These are phyloP conservation scores for Ectropis crepuscularia DNA, from an alignment of 2,888 invertebrate genomes.

Conservation along the genomic window DNA sequence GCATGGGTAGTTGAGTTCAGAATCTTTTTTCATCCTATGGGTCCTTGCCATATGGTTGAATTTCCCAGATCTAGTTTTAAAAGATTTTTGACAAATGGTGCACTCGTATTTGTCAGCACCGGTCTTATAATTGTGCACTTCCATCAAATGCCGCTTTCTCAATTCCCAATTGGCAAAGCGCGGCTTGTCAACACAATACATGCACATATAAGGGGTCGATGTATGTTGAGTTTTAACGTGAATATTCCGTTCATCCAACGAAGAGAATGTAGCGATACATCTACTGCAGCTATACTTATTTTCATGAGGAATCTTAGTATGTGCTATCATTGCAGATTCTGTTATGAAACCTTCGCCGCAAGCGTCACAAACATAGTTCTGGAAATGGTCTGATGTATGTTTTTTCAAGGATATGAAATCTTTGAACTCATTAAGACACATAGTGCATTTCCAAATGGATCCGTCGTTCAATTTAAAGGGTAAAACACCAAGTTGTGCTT, in stretches of 20 bases:
- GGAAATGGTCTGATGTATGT: slow-evolving; percentile 75
- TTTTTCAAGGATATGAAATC: slow-evolving; percentile 75
- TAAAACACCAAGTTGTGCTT: slow-evolving; percentile 71
- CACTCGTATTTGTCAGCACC: slow-evolving; percentile 77
- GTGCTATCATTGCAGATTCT: slow-evolving; percentile 76
- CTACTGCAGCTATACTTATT: slow-evolving; percentile 76
- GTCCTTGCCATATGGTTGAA: slow-evolving; percentile 78
- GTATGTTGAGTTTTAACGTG: slow-evolving; percentile 78
- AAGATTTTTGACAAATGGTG: slow-evolving; percentile 72
- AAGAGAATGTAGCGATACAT: slow-evolving; percentile 74
- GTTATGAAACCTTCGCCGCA: slow-evolving; percentile 80
- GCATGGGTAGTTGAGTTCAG: slow-evolving; percentile 77
- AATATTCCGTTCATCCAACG: slow-evolving; percentile 69
- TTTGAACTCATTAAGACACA: slow-evolving; percentile 75
- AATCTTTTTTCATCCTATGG: slow-evolving; percentile 73
- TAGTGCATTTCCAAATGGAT: slow-evolving; percentile 74
- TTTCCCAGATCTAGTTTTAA: slow-evolving; percentile 76
- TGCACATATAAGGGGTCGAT: slow-evolving; percentile 73
- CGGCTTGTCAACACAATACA: slow-evolving; percentile 75
- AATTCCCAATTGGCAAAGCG: slow-evolving; percentile 77
- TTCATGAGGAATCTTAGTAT: slow-evolving; percentile 76
- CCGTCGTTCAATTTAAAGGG: slow-evolving; percentile 75
- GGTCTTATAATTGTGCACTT: slow-evolving; percentile 74
- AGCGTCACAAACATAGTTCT: slow-evolving; percentile 78
- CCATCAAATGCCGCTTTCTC: slow-evolving; percentile 73